Conservation (phyloP, 2,113 vertebrate genomes). For the Butorides virescens region DNA sequence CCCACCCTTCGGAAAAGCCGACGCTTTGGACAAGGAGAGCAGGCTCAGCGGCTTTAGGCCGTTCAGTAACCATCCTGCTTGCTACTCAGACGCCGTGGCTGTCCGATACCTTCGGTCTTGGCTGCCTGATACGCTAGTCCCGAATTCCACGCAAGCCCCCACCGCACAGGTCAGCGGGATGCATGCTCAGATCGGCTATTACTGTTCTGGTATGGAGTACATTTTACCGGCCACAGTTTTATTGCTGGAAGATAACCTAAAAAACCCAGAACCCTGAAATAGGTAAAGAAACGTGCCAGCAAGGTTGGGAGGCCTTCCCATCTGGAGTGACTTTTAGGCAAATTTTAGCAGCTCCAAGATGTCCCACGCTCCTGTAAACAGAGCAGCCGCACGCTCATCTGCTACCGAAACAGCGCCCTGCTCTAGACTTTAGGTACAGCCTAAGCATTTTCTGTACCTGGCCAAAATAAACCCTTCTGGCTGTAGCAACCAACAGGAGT, state of each 20-base stretch:
- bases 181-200: background rate
- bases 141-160: background rate
- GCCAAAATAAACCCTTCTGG: background rate
- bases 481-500: background rate
- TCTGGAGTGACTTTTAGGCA: background rate
- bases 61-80: background rate
- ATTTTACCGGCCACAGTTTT: accelerated
- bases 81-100: background rate
- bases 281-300: background rate
- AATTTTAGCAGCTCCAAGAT: background rate
- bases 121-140: background rate
- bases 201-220: background rate
- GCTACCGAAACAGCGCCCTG: background rate
- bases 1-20: background rate
- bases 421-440: background rate
- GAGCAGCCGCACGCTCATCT: background rate
- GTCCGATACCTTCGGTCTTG: too few relatives aligned
- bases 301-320: background rate
- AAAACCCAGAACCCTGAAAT: background rate
- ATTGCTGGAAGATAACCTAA: background rate
- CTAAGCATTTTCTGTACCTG: background rate
- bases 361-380: background rate
- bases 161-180: background rate
- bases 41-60: background rate
- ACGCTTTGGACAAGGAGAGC: background rate